These are phyloP conservation scores for Danionella dracula DNA, from an alignment of 2,797 vertebrate genomes.

Conservation along the genomic window DNA sequence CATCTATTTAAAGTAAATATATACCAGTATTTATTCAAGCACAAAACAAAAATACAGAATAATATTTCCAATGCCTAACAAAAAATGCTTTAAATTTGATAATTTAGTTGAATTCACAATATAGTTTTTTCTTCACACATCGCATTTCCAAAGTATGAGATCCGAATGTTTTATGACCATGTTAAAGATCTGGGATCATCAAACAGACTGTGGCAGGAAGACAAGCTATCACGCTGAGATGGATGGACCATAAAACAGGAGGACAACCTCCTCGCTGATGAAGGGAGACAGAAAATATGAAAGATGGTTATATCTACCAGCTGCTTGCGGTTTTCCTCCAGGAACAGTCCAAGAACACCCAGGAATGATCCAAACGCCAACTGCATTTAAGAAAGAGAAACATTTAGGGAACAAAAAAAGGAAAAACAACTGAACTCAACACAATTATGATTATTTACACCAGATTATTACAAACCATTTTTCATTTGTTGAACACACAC, in stretches of 20 bases:
- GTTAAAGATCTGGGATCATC: neutral
- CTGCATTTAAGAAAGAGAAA: conserved; percentile 51
- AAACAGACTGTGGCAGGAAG: neutral
- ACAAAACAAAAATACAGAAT: too few species aligned
- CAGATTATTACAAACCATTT: too few species aligned
- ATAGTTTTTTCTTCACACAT: too few species aligned
- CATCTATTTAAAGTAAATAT: too few species aligned
- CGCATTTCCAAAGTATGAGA: neutral
- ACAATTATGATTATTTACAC: too few species aligned
- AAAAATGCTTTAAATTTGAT: too few species aligned
- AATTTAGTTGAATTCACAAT: too few species aligned
- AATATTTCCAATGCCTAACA: too few species aligned
- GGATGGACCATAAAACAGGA: neutral
- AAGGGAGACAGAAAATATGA: neutral
- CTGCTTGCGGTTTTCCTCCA: conserved; percentile 69
- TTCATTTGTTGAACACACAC: too few species aligned
- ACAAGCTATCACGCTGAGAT: neutral
- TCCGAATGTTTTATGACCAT: neutral
- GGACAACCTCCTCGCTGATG: neutral
- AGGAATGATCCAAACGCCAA: conserved; percentile 69
- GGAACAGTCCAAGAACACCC: conserved; percentile 63
- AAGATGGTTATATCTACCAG: conserved; percentile 54
- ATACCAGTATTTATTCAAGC: too few species aligned
- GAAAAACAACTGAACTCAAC: too few species aligned
- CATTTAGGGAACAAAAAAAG: too few species aligned